These are phyloP conservation scores for Dryobotodes eremita DNA, from an alignment of 2,888 invertebrate species.

Conservation along the genomic window DNA sequence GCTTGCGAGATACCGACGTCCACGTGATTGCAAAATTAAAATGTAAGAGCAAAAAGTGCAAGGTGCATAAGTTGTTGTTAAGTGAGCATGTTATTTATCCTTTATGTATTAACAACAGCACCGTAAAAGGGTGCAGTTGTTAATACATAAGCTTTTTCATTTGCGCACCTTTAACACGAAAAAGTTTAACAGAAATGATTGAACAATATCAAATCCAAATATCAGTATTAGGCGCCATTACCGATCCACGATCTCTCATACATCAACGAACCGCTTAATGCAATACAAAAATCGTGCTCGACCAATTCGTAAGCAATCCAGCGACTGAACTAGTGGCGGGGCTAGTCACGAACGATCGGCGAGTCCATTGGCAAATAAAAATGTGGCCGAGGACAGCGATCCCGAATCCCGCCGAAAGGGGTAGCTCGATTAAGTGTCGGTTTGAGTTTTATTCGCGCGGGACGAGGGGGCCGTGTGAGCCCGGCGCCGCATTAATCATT, in stretches of 20 bases:
- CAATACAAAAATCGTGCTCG: constrained; percentile 81
- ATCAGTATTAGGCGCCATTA: constrained; percentile 51
- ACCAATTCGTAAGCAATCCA: constrained; percentile 78
- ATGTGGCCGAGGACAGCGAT: constrained; percentile 79
- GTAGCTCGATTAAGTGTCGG: constrained; percentile 89
- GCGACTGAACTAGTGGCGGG: constrained; percentile 73
- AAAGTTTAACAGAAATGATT: constrained; percentile 18
- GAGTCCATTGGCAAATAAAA: constrained; percentile 82
- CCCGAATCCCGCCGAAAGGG: constrained; percentile 89
- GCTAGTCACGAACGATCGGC: constrained; percentile 75
- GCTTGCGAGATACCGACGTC: constrained; percentile 79
- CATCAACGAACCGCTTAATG: constrained; percentile 74
- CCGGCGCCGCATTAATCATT: constrained; percentile 90
- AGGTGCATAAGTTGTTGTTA: constrained; percentile 74
- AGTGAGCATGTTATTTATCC: constrained; percentile 72
- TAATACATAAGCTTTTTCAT: constrained; percentile 28
- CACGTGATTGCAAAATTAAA: constrained; percentile 82
- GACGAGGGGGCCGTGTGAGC: constrained; percentile 80
- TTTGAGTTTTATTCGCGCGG: constrained; percentile 87
- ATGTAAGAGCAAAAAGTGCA: constrained; percentile 76
- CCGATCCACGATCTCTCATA: constrained; percentile 64
- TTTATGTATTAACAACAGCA: constrained; percentile 58
- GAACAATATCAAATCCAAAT: constrained; percentile 44
- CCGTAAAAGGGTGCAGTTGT: not conserved
- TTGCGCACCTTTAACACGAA: not conserved